These are phyloP conservation scores for Hestina assimilis DNA, from an alignment of 1,140 invertebrate genomes.

Conservation along the genomic window DNA sequence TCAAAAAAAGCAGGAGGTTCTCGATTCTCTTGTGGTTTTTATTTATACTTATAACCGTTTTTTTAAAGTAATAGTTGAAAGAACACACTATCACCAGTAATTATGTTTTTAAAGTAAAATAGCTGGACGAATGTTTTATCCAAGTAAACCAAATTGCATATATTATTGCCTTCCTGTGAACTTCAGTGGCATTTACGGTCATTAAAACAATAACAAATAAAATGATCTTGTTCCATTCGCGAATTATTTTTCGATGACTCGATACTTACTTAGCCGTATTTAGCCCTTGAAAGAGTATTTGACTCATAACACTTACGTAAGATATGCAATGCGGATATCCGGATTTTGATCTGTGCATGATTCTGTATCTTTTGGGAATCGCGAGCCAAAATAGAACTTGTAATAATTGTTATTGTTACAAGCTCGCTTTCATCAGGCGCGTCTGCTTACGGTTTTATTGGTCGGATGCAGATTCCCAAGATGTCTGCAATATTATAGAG, in stretches of 20 bases:
- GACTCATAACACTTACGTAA: background rate
- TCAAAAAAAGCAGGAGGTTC: no score
- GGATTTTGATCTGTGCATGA: slow-evolving; percentile 4
- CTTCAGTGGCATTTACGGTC: no score
- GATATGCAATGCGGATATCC: slow-evolving; percentile 7
- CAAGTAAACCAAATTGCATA: no score
- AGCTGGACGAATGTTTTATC: no score
- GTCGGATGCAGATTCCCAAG: background rate
- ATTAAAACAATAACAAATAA: background rate
- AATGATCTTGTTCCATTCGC: background rate
- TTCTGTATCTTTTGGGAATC: slow-evolving; percentile 5
- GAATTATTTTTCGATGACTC: background rate
- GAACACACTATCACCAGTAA: no score
- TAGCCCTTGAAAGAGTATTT: background rate
- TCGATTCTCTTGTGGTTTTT: no score
- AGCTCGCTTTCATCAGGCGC: slow-evolving; percentile 1
- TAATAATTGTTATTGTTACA: slow-evolving; percentile 4
- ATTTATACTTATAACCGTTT: no score
- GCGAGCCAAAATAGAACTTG: slow-evolving; percentile 9
- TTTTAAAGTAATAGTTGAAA: no score
- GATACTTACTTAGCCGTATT: background rate
- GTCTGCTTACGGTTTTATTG: slow-evolving; percentile 11
- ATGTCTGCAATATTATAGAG: no score
- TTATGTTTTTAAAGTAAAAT: no score
- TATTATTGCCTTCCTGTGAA: no score